Base-by-base conservation (phyloP, 2,888 invertebrate genomes). In the Andrena minutula region DNA sequence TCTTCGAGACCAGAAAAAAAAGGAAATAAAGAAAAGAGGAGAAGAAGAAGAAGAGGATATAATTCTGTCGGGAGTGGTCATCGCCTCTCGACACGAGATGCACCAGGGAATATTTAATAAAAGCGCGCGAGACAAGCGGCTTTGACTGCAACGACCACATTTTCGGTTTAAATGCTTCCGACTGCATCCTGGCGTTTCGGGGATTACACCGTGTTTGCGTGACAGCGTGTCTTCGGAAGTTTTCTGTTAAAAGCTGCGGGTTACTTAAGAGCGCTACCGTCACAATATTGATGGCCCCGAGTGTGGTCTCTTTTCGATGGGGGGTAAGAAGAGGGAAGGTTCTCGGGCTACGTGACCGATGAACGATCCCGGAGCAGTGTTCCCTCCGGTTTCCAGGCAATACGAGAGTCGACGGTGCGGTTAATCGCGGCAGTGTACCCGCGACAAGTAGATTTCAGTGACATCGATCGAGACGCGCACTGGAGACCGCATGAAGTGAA, bases 91-190 rank as follows among this genome's bases (percentile, higher is more conserved):
- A 60, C 72, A 64, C 61, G 65, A 53, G 64, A 72, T 58, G 73
- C 83, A 76, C 35, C 61, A 66, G 58, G 32, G 87, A 87, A 87
- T 87, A 87, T 87, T 87, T 85, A 85, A 83, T 82, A 88, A 83
- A 83, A 76, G 76, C 56, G 64, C 61, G 66, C 30, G 65, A 61
- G 73, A 70, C 75, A 70, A 73, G 79, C 77, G 70, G 76, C 69
- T 66, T 73, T 83, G 35, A 53, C 35, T 56, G 63, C 72, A n/a
- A 56, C 51, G 56, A 8, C 61, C 23, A 35, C 47, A 6, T 49
- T 47, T 61, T 20, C 2, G 51, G 30, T 41, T 72, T 23, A 79
- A 74, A 70, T 72, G 70, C 75, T 74, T 68, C 53, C 71, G 74
- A 73, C 51, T 63, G 63, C 28, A 58, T 7, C 41, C 26, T 16